These are phyloP conservation scores for Chascanopsetta lugubris DNA, from an alignment of 2,113 vertebrate genomes.

Conservation along the genomic window DNA sequence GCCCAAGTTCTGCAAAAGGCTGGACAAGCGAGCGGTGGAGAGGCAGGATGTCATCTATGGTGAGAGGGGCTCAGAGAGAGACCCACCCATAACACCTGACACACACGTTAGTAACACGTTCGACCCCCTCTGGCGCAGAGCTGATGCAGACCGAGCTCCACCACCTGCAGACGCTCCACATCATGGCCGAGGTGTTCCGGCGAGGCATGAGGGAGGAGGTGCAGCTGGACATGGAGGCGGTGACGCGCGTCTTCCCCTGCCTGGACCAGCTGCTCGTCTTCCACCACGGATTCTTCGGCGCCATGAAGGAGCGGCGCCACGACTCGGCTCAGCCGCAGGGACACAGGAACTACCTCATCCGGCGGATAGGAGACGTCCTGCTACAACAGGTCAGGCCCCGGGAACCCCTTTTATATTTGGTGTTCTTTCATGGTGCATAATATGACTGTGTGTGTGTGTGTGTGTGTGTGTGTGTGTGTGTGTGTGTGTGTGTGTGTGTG, in stretches of 20 bases:
- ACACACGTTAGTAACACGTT: neutral
- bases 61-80: conserved; percentile 59
- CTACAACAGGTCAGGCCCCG: conserved; percentile 86
- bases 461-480: conserved; percentile 4
- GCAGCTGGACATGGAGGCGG: conserved; percentile 87
- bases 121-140: conserved; percentile 77
- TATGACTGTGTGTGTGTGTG: neutral
- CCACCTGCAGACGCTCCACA: conserved; percentile 92
- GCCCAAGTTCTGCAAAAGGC: conserved; percentile 86
- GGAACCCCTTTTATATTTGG: neutral
- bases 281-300: conserved; percentile 87
- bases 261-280: conserved; percentile 90
- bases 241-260: conserved; percentile 93
- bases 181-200: conserved; percentile 97
- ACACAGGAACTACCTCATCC: conserved; percentile 90
- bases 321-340: conserved; percentile 78
- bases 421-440: neutral
- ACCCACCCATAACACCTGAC: neutral
- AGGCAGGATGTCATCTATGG: conserved; percentile 97
- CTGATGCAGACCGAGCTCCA: conserved; percentile 97
- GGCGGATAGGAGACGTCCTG: conserved; percentile 89
- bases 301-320: conserved; percentile 88
- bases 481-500: conserved; percentile 11
- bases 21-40: conserved; percentile 89
- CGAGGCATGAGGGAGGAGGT: conserved; percentile 93